Evolutionary conservation across 2,113 vertebrate genomes (phyloP).

Genomic region (Corythaeola cristata): DNA sequence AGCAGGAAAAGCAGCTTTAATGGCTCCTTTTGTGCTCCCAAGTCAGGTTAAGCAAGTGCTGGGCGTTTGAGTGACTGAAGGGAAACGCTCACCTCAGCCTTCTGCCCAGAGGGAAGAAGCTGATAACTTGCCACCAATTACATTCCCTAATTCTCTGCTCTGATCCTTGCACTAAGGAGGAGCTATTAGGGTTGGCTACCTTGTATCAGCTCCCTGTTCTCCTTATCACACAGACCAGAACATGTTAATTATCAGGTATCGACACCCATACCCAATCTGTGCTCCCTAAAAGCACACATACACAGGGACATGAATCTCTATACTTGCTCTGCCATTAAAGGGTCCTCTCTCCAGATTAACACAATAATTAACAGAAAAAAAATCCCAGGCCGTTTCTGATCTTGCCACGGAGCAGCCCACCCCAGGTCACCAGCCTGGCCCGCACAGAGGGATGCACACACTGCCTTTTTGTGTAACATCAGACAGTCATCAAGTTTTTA

Average conservation of each 20-base stretch:
- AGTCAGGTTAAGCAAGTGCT: not conserved
- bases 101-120: not conserved
- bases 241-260: not conserved
- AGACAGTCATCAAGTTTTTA: not conserved
- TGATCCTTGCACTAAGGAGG: not conserved
- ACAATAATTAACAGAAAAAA: not conserved
- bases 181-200: not conserved
- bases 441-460: not conserved
- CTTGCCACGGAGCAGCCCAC: not conserved
- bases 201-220: not conserved
- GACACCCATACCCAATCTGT: not conserved
- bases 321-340: not conserved
- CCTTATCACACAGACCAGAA: not conserved
- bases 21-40: not conserved
- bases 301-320: not conserved
- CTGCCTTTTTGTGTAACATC: not conserved
- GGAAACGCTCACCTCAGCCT: not conserved
- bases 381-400: not conserved
- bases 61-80: not conserved
- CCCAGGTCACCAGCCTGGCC: not conserved
- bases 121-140: not conserved
- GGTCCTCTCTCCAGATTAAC: not conserved
- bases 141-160: not conserved
- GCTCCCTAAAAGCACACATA: not conserved
- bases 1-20: not conserved